Evolutionary conservation across 2,888 invertebrate genomes (phyloP).

Genomic region (Agrilus cyanescens): DNA sequence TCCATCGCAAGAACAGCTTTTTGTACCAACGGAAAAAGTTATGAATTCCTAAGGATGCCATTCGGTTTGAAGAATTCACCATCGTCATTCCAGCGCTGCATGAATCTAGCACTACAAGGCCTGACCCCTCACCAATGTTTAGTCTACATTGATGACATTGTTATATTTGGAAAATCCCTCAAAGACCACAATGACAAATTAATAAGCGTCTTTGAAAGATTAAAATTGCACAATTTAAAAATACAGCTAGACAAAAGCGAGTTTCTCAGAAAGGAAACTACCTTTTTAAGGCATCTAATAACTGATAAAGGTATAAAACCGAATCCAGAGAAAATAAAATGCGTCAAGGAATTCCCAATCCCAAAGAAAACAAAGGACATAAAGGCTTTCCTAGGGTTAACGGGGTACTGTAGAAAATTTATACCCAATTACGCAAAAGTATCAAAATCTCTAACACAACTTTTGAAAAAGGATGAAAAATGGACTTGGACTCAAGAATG

Average conservation of each 20-base stretch:
- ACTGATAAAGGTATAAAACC: slow-evolving; percentile 26
- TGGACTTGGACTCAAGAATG: slow-evolving; percentile 9
- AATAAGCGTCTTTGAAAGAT: slow-evolving; percentile 19
- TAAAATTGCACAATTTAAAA: slow-evolving; percentile 18
- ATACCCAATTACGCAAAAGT: slow-evolving; percentile 11
- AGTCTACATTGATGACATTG: too few relatives aligned
- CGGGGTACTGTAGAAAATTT: slow-evolving; percentile 9
- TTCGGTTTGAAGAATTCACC: slow-evolving; percentile 26
- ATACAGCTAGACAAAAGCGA: slow-evolving; percentile 27
- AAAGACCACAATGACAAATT: slow-evolving; percentile 23
- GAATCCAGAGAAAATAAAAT: slow-evolving; percentile 21
- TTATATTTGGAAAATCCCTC: slow-evolving; percentile 8
- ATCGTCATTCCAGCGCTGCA: slow-evolving; percentile 28
- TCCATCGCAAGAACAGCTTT: slow-evolving; percentile 25
- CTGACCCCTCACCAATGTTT: slow-evolving; percentile 1
- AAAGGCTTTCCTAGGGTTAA: too few relatives aligned
- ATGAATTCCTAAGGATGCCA: slow-evolving; percentile 23
- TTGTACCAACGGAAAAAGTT: slow-evolving; percentile 21
- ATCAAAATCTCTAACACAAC: slow-evolving; percentile 11
- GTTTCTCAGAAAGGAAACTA: slow-evolving; percentile 24
- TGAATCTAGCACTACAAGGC: slow-evolving; percentile 20
- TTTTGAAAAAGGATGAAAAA: slow-evolving; percentile 9
- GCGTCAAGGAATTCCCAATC: slow-evolving; percentile 18
- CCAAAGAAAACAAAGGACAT: slow-evolving; percentile 14
- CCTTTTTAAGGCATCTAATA: slow-evolving; percentile 29